phyloP scores from a whole-genome alignment of 2,797 vertebrate genomes.

The Meriones psammophilus region DNA sequence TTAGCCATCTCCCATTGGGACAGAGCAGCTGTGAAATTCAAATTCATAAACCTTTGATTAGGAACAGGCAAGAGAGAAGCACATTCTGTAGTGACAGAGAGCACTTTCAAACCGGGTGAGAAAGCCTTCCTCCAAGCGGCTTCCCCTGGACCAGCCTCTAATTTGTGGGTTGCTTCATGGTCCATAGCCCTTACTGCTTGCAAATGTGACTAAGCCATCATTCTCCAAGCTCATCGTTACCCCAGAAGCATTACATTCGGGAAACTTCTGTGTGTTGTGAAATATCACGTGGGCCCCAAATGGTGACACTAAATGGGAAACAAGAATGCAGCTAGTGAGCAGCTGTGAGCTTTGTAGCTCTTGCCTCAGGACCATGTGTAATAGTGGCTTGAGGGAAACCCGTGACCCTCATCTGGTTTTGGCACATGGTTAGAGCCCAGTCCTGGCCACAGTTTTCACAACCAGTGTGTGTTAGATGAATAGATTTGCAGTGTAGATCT shows the following conservation, averaged over 20 bases:
- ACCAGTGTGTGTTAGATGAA: background rate
- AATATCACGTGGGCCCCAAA: background rate
- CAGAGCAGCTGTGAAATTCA: background rate
- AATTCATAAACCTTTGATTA: conserved; percentile 5
- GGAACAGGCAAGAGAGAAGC: background rate
- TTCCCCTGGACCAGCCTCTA: background rate
- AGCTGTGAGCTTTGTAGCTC: background rate
- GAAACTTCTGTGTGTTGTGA: conserved; percentile 34
- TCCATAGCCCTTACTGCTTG: background rate
- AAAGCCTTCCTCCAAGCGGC: conserved; percentile 33
- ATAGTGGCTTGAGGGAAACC: conserved; percentile 5
- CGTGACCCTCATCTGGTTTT: background rate
- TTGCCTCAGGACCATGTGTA: background rate
- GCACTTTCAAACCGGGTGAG: background rate
- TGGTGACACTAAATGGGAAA: conserved; percentile 25
- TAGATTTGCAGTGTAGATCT: background rate
- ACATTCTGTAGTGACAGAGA: conserved; percentile 60
- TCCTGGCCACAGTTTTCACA: background rate
- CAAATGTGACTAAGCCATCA: conserved; percentile 10
- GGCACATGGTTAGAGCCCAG: background rate
- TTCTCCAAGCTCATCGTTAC: background rate
- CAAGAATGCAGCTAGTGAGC: background rate
- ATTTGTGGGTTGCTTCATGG: too few relatives aligned
- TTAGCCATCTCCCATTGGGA: conserved; percentile 41
- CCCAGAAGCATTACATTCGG: conserved; percentile 4